Conservation (phyloP, 2,113 vertebrate genomes). For the Tricholaema leucomelas region DNA sequence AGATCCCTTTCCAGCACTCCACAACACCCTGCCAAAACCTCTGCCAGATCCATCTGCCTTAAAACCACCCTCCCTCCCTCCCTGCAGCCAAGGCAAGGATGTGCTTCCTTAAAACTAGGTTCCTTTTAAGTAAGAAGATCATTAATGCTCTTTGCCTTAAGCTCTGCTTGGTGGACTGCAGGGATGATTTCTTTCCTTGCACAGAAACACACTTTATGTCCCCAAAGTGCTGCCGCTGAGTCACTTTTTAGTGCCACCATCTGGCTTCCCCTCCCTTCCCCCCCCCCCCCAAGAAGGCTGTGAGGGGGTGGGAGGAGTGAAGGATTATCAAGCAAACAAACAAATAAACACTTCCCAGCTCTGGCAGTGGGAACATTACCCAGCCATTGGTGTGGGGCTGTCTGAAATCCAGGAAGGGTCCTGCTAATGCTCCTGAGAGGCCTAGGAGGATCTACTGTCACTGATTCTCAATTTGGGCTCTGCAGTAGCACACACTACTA, state of each 20-base stretch:
- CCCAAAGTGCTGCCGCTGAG: slow-evolving; percentile 54
- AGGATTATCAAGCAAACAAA: slow-evolving; percentile 17
- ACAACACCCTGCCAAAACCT: no score
- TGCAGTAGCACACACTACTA: no score
- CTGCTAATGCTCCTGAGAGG: slow-evolving; percentile 12
- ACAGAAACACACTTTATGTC: slow-evolving; percentile 58
- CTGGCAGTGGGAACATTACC: background rate
- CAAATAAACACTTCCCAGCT: background rate
- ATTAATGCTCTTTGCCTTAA: slow-evolving; percentile 46
- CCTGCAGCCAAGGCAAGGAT: no score
- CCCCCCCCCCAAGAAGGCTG: background rate
- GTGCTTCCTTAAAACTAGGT: background rate
- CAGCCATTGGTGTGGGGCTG: background rate
- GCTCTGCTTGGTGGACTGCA: slow-evolving; percentile 59
- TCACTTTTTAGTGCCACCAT: slow-evolving; percentile 51
- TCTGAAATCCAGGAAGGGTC: background rate
- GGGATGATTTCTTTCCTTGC: slow-evolving; percentile 55
- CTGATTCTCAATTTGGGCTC: no score
- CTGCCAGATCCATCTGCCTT: no score
- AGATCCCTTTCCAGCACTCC: no score
- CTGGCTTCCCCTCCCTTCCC: slow-evolving; percentile 40
- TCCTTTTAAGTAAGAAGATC: slow-evolving; percentile 56
- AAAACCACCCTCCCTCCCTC: no score
- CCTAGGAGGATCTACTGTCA: background rate
- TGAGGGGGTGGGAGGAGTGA: background rate